These are phyloP conservation scores for Idaea aversata DNA, from an alignment of 2,888 invertebrate genomes.

Conservation along the genomic window DNA sequence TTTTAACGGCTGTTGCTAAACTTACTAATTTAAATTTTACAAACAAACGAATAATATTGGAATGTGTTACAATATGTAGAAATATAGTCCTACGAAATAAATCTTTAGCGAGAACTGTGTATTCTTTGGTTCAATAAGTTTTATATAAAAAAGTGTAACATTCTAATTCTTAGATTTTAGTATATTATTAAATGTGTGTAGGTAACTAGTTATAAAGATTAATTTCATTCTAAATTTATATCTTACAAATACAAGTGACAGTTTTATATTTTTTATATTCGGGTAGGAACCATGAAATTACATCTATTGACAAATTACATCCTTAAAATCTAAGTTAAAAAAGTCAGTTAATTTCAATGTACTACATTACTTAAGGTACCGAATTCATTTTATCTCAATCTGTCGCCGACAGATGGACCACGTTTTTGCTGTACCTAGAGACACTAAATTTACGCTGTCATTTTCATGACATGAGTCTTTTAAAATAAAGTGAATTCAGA, in stretches of 20 bases:
- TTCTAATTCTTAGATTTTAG: slow-evolving; percentile 5
- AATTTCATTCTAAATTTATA: slow-evolving; percentile 41
- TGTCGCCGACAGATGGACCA: neutral
- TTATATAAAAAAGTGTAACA: slow-evolving; percentile 8
- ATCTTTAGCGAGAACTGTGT: slow-evolving; percentile 1
- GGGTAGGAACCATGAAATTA: slow-evolving; percentile 76
- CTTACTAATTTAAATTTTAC: too few species aligned
- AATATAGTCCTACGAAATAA: neutral
- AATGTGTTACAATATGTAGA: neutral
- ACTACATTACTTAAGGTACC: slow-evolving; percentile 7
- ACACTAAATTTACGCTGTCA: neutral
- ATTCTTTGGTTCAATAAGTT: slow-evolving; percentile 15
- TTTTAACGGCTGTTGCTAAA: too few species aligned
- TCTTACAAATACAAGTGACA: slow-evolving; percentile 49
- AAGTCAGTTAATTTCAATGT: slow-evolving; percentile 10
- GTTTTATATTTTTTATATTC: slow-evolving; percentile 49
- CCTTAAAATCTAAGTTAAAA: slow-evolving; percentile 22
- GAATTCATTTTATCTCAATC: neutral
- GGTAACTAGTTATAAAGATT: slow-evolving; percentile 58
- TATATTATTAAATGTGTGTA: slow-evolving; percentile 31
- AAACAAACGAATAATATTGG: neutral
- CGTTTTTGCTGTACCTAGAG: too few species aligned
- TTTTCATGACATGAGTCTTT: neutral
- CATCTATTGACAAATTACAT: slow-evolving; percentile 42
- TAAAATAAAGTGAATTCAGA: neutral